A percentile compares a stretch with the other conserved stretches of the same genome.
Evolutionary conservation across 1,140 invertebrate genomes (phyloP).

Genomic region (Drosophila ironensis): DNA sequence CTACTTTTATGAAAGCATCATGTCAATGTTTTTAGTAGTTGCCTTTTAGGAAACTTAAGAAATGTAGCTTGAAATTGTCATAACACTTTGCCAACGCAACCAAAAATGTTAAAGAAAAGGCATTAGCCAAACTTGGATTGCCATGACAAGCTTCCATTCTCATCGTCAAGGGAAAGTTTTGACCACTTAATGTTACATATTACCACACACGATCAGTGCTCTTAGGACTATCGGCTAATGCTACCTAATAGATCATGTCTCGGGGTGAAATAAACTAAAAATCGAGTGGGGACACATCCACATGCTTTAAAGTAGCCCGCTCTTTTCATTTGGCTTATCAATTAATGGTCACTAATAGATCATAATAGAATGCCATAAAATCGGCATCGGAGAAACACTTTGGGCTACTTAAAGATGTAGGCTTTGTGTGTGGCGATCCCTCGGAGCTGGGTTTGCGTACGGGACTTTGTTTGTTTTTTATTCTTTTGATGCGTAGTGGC

Average conservation of each 20-base stretch:
- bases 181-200: neutral
- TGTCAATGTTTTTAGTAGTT: no score
- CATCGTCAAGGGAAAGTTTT: no score
- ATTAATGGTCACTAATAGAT: conserved; percentile 74
- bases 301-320: conserved; percentile 4
- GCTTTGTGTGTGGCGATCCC: conserved; percentile 51
- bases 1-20: no score
- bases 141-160: no score
- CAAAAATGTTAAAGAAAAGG: no score
- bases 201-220: neutral
- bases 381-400: conserved; percentile 36
- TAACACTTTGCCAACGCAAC: no score
- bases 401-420: conserved; percentile 50
- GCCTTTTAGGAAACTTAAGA: no score
- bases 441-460: conserved; percentile 3
- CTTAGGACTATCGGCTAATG: neutral
- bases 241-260: conserved; percentile 19
- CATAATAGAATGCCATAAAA: conserved; percentile 69
- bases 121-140: no score
- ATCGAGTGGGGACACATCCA: neutral
- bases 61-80: no score
- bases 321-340: conserved; percentile 51
- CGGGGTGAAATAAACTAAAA: neutral
- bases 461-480: conserved; percentile 14
- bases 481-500: conserved; percentile 20